Base-by-base conservation (phyloP, 1,140 invertebrate species). In the Leucophenga varia region DNA sequence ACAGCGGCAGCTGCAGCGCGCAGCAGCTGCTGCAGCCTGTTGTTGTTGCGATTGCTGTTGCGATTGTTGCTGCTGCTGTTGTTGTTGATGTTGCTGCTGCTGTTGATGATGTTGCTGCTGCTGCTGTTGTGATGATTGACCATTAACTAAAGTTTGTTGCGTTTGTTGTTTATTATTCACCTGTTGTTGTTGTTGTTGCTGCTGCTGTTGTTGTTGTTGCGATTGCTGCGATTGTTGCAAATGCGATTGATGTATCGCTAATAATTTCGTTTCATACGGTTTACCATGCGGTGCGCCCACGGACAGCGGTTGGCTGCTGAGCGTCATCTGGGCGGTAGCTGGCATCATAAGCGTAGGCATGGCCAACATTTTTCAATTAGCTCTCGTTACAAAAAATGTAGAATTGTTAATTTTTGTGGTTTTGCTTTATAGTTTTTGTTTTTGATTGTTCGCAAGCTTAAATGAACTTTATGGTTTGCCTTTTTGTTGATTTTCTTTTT, bases 341-440 rank as follows among this genome's bases (percentile, higher is more conserved):
- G 71, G 71, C 71, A 74, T 74, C 71, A 74, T 74, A 41, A 74
- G 57, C 46, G 71, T 74, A 54, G 71, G 71, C 71, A 74, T 74
- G 43, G 71, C 71, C 71, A 74, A 74, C 71, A 74, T 74, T 51
- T 67, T 51, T 43, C 49, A 49, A 49, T 52, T 54, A n/a, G 61
- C 51, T 46, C 43, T 40, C 52, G 46, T 43, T 49, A 41, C 37
- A n/a, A n/a, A n/a, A n/a, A n/a, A n/a, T n/a, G n/a, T n/a, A n/a
- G n/a, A 31, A 3, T 8, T n/a, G 10, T 21, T 32, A n/a, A n/a
- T 19, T 54, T 37, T 41, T 63, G 49, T 42, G 46, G 45, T 54
- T 51, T 39, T 45, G 37, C 43, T 48, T 57, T 49, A 16, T 21
- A 30, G 12, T 39, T 13, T 12, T 2, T 20, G 37, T 32, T 40